Percentiles rank a stretch among this genome's conserved stretches.
These are phyloP conservation scores for Lasioglossum zephyrum DNA, from an alignment of 2,888 invertebrate species.

Conservation along the genomic window DNA sequence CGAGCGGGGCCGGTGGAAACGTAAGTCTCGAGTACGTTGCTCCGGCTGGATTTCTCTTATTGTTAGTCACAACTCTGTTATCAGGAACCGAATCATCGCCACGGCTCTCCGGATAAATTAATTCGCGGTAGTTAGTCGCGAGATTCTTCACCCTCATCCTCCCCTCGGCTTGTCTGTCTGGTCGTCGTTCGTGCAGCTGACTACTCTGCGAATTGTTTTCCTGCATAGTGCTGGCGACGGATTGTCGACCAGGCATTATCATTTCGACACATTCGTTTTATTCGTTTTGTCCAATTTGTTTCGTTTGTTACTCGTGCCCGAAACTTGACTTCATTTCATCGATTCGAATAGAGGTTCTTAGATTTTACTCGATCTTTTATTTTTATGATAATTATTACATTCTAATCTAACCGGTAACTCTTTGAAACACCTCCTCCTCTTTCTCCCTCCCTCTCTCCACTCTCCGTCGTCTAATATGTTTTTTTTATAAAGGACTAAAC, in stretches of 20 bases:
- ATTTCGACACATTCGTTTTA: background rate
- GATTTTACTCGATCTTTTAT: too few relatives aligned
- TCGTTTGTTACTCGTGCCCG: background rate
- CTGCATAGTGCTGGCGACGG: background rate
- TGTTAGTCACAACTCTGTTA: conserved; percentile 25
- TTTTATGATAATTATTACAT: too few relatives aligned
- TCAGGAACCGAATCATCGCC: conserved; percentile 31
- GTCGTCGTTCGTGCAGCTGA: background rate
- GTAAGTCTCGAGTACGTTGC: conserved; percentile 42
- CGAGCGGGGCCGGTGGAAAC: conserved; percentile 36
- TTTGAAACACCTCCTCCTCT: conserved; percentile 35
- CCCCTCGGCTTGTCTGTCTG: background rate
- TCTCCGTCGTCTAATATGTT: conserved; percentile 42
- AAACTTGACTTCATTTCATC: background rate
- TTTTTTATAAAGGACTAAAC: conserved; percentile 47
- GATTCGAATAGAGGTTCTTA: background rate
- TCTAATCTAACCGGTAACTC: conserved; percentile 56
- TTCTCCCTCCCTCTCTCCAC: background rate
- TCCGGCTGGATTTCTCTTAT: conserved; percentile 35
- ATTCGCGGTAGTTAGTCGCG: conserved; percentile 14
- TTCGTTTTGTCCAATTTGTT: background rate
- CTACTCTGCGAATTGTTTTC: background rate
- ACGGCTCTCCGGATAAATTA: conserved; percentile 33
- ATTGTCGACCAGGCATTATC: background rate
- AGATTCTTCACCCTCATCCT: conserved; percentile 1